phyloP scores from a whole-genome alignment of 2,888 invertebrate species.

The Choreutis nemorana region DNA sequence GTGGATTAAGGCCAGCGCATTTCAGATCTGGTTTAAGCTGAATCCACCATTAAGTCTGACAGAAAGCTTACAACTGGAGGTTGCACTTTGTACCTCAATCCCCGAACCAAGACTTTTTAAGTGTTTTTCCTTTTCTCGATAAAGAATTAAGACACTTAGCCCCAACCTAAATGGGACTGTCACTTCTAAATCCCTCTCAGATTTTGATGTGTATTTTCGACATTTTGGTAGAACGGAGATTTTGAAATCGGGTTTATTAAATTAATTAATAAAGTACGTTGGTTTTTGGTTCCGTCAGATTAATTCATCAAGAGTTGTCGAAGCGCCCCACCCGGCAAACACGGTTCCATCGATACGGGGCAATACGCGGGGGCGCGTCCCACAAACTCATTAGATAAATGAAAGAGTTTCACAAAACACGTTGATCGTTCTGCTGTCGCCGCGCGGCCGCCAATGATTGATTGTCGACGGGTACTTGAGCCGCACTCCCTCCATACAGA shows the following conservation, averaged over 20 bases:
- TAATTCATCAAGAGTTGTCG: slow-evolving; percentile 43
- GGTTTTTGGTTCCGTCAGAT: slow-evolving; percentile 27
- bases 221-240: too few relatives aligned
- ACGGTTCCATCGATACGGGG: slow-evolving; percentile 14
- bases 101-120: slow-evolving; percentile 10
- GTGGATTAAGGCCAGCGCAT: slow-evolving; percentile 60
- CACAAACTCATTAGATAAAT: slow-evolving; percentile 55
- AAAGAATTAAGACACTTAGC: slow-evolving; percentile 12
- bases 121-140: slow-evolving; percentile 5
- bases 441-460: slow-evolving; percentile 31
- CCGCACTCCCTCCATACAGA: slow-evolving; percentile 3
- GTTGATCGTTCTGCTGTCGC: slow-evolving; percentile 18
- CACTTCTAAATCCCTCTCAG: slow-evolving; percentile 7
- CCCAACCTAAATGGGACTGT: slow-evolving; percentile 11
- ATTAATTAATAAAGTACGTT: too few relatives aligned
- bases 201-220: too few relatives aligned
- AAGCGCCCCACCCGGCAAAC: slow-evolving; percentile 27
- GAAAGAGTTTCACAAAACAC: slow-evolving; percentile 56
- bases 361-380: slow-evolving; percentile 12
- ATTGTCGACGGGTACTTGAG: slow-evolving; percentile 19
- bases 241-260: too few relatives aligned
- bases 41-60: slow-evolving; percentile 50
- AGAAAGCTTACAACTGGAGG: slow-evolving; percentile 28
- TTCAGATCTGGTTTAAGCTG: slow-evolving; percentile 56
- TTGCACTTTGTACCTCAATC: slow-evolving; percentile 40